Base-by-base conservation (phyloP, 2,888 invertebrate genomes). In the Nycteola revayana region DNA sequence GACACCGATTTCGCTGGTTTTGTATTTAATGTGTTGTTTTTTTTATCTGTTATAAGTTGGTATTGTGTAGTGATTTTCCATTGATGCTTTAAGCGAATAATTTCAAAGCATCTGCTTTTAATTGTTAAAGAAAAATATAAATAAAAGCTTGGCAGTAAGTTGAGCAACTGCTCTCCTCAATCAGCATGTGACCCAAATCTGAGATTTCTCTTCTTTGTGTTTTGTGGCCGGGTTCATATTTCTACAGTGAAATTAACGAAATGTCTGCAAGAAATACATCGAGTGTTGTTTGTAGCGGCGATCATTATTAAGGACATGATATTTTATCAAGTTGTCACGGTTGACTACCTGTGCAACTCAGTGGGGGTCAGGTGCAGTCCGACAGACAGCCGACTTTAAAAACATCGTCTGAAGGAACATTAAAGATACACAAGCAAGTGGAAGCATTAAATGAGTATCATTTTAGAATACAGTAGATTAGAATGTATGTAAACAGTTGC, bases 161-260 rank as follows among this genome's bases (percentile, higher is more conserved):
- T 73, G 71, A 51, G 54, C 57, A 51, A 72, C 64, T 65, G 62
- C 60, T 73, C 61, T 70, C 75, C 74, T 75, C 75, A 75, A 83
- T 83, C 87, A 83, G 83, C 86, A 85, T 87, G 86, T 88, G 87
- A 88, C 87, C 87, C 87, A 87, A 84, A 86, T 88, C 77, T 65
- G 68, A 77, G 82, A 85, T 87, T 87, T 87, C 86, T 86, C 86
- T 81, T 86, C 78, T 75, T 76, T 78, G 78, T 81, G 71, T 71
- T 70, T 62, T 52, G 64, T 53, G 62, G 50, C 51, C 64, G 54
- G 60, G 50, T 54, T 58, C 49, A 39, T 68, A 56, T 60, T 61
- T 60, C 54, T 41, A 52, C 42, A 45, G 39, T 40, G 27, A 54
- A 54, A 46, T 37, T 32, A 26, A 32, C 43, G 47, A 32, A 33